These are phyloP conservation scores for Phalacrocorax brasilianus DNA, from an alignment of 2,113 vertebrate genomes.

Conservation along the genomic window DNA sequence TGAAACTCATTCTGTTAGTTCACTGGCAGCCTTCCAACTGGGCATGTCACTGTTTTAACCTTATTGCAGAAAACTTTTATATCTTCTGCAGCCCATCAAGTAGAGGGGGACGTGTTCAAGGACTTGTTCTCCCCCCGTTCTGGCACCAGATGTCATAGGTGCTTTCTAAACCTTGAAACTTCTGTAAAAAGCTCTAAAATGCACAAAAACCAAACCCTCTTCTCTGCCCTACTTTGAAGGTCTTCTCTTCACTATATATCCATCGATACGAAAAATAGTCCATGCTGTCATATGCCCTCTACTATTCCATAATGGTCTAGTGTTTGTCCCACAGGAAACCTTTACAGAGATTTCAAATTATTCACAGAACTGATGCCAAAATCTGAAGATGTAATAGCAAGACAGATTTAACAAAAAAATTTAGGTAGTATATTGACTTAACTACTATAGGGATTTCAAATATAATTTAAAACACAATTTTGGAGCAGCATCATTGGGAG, in stretches of 20 bases:
- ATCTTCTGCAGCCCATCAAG: neutral
- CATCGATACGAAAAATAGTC: neutral
- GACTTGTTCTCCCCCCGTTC: neutral
- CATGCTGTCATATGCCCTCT: neutral
- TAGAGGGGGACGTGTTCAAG: neutral
- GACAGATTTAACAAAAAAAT: too few relatives aligned
- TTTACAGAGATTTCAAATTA: neutral
- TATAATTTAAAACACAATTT: neutral
- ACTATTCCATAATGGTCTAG: neutral
- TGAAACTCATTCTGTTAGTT: neutral
- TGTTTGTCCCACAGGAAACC: neutral
- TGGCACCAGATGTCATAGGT: neutral
- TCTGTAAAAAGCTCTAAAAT: neutral
- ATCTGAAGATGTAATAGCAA: neutral
- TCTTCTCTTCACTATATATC: neutral
- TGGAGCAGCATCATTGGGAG: neutral
- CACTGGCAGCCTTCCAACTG: neutral
- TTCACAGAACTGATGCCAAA: neutral
- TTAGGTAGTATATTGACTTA: neutral
- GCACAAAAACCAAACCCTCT: neutral
- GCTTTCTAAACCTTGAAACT: neutral
- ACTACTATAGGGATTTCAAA: neutral
- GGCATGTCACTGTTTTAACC: neutral
- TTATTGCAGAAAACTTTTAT: neutral
- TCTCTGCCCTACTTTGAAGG: neutral